These are phyloP conservation scores for Zaprionus gabonicus DNA, from an alignment of 1,140 invertebrate species.

Conservation along the genomic window DNA sequence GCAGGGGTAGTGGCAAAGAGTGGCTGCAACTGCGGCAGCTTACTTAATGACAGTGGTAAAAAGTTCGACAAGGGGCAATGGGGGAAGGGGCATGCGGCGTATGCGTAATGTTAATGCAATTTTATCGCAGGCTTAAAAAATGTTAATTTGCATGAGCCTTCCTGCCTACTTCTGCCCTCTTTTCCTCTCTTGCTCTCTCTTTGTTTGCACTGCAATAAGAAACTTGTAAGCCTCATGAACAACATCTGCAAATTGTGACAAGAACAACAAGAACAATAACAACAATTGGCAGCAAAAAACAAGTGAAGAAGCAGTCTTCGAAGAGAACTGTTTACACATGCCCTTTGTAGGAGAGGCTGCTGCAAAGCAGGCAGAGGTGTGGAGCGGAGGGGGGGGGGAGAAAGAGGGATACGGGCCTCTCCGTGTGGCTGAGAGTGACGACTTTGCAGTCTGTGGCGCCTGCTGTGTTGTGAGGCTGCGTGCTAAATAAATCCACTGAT, in stretches of 20 bases:
- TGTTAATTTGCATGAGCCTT: constrained; percentile 39
- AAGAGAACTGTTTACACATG: constrained; percentile 50
- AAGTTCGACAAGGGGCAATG: background rate
- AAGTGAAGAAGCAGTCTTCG: background rate
- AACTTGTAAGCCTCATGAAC: constrained; percentile 70
- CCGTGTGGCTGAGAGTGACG: constrained; percentile 8
- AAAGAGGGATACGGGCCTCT: background rate
- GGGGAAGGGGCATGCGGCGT: constrained; percentile 43
- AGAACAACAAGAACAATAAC: constrained; percentile 26
- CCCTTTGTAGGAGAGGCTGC: constrained; percentile 40
- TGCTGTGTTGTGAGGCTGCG: constrained; percentile 53
- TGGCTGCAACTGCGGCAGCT: constrained; percentile 45
- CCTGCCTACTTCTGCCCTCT: background rate
- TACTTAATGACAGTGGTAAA: constrained; percentile 63
- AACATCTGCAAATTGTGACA: constrained; percentile 64
- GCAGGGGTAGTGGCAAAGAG: constrained; percentile 6
- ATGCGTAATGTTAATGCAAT: constrained; percentile 78
- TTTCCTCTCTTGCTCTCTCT: background rate
- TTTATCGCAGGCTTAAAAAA: constrained; percentile 42
- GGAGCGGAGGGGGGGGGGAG: background rate
- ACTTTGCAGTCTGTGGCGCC: constrained; percentile 37
- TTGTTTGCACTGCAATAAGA: constrained; percentile 69
- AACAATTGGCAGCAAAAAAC: constrained; percentile 21
- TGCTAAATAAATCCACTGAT: constrained; percentile 67
- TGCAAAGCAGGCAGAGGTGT: background rate